These are phyloP conservation scores for Sinocyclocheilus anshuiensis DNA, from an alignment of 2,113 vertebrate species.

Conservation along the genomic window DNA sequence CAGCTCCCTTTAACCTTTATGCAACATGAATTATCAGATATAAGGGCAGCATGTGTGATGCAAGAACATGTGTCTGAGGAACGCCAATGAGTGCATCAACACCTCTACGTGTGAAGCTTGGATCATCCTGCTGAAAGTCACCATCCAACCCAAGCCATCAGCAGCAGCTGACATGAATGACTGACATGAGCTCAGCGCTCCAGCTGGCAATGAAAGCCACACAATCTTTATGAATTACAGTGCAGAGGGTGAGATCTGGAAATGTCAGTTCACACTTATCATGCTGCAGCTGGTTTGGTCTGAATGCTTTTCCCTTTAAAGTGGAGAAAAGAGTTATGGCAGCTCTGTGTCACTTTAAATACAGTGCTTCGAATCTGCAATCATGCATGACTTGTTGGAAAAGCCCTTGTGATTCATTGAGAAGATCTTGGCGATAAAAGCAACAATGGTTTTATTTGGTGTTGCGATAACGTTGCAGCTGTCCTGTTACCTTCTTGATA, in stretches of 20 bases:
- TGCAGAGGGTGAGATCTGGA: constrained; percentile 15
- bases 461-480: neutral
- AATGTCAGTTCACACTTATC: constrained; percentile 35
- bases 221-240: constrained; percentile 11
- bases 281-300: neutral
- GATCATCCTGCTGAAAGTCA: neutral
- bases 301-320: neutral
- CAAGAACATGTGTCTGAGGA: neutral
- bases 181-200: neutral
- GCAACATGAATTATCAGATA: neutral
- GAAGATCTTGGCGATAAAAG: neutral
- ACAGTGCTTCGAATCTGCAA: neutral
- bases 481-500: neutral
- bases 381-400: neutral
- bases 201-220: constrained; percentile 1
- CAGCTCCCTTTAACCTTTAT: neutral
- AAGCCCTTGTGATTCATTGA: neutral
- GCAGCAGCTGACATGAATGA: constrained; percentile 13
- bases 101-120: neutral
- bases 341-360: neutral
- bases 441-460: neutral
- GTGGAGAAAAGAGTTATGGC: neutral
- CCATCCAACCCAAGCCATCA: constrained; percentile 1
- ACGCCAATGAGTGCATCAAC: neutral
- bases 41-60: neutral